A percentile compares a stretch with the other conserved stretches of the same genome.
Evolutionary conservation across 1,140 invertebrate species (phyloP).

Genomic region (Diabrotica undecimpunctata): DNA sequence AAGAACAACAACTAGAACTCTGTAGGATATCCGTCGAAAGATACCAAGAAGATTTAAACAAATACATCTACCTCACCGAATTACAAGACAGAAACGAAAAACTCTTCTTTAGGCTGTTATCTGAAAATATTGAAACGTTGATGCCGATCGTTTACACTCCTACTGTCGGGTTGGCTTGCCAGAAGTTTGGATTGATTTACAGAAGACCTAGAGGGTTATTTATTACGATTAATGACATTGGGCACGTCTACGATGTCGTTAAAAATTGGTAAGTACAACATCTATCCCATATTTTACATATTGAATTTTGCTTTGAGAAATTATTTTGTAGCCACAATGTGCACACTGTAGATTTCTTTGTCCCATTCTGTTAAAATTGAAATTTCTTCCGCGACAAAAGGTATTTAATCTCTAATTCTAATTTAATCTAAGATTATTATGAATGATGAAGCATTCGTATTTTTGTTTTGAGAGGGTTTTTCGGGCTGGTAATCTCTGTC

Average conservation of each 20-base stretch:
- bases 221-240: conserved; percentile 93
- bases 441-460: too few relatives aligned
- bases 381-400: too few relatives aligned
- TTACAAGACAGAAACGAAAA: conserved; percentile 81
- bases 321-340: too few relatives aligned
- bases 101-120: conserved; percentile 89
- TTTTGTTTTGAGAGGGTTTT: too few relatives aligned
- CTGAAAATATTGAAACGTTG: conserved; percentile 82
- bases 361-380: too few relatives aligned
- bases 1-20: conserved; percentile 87
- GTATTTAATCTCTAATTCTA: too few relatives aligned
- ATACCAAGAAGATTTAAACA: conserved; percentile 85
- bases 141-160: conserved; percentile 92
- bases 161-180: conserved; percentile 90
- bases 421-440: too few relatives aligned
- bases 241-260: conserved; percentile 81
- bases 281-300: not conserved
- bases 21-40: conserved; percentile 83
- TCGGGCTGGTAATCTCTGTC: too few relatives aligned
- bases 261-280: conserved; percentile 67
- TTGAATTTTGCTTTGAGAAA: too few relatives aligned
- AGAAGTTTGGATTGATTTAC: conserved; percentile 93
- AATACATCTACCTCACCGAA: conserved; percentile 85
- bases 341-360: too few relatives aligned
- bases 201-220: conserved; percentile 90